Evolutionary conservation across 2,113 vertebrate genomes (phyloP).

Genomic region (Muscicapa adusta): DNA sequence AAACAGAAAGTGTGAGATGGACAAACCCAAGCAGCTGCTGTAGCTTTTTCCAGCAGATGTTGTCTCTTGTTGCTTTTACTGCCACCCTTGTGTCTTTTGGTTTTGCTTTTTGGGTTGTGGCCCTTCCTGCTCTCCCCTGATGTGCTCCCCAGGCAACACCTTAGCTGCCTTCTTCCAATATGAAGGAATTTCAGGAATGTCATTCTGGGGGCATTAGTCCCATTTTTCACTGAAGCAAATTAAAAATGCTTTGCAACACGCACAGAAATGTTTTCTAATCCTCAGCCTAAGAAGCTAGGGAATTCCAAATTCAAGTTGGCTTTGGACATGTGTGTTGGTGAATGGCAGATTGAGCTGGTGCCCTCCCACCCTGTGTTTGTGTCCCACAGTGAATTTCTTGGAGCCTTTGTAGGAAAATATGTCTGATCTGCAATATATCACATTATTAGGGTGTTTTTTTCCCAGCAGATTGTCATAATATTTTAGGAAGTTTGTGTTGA

Average conservation of each 20-base stretch:
- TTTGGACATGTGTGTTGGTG: not conserved
- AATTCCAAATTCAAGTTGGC: not conserved
- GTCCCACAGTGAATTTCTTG: not conserved
- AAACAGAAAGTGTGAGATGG: not conserved
- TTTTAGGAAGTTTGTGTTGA: not conserved
- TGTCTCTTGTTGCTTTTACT: not conserved
- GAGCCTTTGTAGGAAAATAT: not conserved
- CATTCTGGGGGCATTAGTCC: not conserved
- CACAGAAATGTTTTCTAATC: not conserved
- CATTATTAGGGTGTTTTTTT: not conserved
- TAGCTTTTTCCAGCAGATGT: not conserved
- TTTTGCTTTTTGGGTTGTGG: not conserved
- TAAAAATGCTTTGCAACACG: not conserved
- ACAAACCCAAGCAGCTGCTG: not conserved
- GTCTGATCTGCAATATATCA: not conserved
- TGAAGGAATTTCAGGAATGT: not conserved
- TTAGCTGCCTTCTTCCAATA: fast-evolving
- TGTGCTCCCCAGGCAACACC: not conserved
- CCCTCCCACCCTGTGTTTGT: not conserved
- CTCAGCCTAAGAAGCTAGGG: not conserved
- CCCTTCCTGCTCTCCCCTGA: not conserved
- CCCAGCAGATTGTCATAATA: not conserved
- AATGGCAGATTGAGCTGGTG: not conserved
- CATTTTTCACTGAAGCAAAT: not conserved
- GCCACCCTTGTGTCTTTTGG: not conserved